Base-by-base conservation (phyloP, 2,797 vertebrate genomes). In the Knipowitschia caucasica region DNA sequence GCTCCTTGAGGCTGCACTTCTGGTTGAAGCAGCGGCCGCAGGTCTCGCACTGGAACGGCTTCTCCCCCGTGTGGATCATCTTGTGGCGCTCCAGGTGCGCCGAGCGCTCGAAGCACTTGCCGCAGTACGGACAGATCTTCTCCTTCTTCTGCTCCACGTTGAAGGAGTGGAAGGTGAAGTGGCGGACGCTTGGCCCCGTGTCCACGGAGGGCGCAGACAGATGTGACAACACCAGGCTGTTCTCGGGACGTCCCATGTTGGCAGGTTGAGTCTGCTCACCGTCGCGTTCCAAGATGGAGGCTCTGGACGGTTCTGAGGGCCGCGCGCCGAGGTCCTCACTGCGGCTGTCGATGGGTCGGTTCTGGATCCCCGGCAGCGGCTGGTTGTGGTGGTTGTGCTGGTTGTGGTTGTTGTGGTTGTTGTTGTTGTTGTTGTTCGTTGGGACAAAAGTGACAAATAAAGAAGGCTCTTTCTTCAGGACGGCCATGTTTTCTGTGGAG, bases 91-190 rank as follows among this genome's bases (percentile, higher is more conserved):
- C 86, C 12, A 91, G 73, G n/a, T 86, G 76, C 1, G 80, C 87
- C 60, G 84, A 81, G 69, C 89, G 89, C 1, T 86, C 90, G 50
- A 91, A 91, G 1, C 76, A 77, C 30, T 90, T 91, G 1, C 90
- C 42, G 8, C 42, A 44, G 42, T 44, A 44, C 7, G 42, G 42
- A n/a, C 42, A 44, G 24, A 44, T 44, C 24, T 44, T 44, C 24
- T 26, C 42, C 24, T 24, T 27, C 42, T 24, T 26, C 7, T 12
- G 42, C 24, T 44, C 42, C 7, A 7, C 24, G 42, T 4, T n/a
- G 42, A 9, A 44, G 7, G 24, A 25, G 24, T 17, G 15, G 7
- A 25, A 44, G 9, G 14, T 25, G 5, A 44, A 44, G 8, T 44
- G 42, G 4, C 39, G 23, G 2, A 9, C 21, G 4, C 39, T 24